Evolutionary conservation across 2,113 vertebrate species (phyloP).

Genomic region (Crypturellus undulatus): DNA sequence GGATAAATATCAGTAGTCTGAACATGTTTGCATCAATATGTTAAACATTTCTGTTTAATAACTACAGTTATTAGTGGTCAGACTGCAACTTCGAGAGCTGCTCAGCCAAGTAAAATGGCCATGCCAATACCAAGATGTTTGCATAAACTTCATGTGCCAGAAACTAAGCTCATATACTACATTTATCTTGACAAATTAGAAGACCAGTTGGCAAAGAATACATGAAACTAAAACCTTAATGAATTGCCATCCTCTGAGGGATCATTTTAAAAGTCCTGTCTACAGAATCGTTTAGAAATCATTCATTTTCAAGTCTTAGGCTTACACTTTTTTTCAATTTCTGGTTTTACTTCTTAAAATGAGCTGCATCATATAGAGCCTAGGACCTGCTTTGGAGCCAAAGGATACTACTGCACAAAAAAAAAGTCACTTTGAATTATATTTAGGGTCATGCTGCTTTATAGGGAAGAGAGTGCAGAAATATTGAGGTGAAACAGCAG

Average conservation of each 20-base stretch:
- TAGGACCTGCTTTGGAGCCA: background rate
- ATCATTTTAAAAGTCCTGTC: background rate
- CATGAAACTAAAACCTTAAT: background rate
- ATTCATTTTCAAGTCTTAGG: background rate
- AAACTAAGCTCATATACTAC: background rate
- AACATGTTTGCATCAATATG: background rate
- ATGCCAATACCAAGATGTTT: slow-evolving; percentile 1
- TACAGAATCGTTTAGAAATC: background rate
- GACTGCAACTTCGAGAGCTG: background rate
- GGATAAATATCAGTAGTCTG: background rate
- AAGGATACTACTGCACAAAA: background rate
- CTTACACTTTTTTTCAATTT: background rate
- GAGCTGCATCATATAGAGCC: fast-evolving
- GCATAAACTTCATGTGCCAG: background rate
- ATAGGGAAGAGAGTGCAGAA: background rate
- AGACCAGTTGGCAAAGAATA: background rate
- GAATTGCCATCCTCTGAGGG: background rate
- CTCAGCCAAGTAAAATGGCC: background rate
- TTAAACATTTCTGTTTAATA: slow-evolving; percentile 23
- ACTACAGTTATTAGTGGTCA: background rate
- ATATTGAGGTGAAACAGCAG: background rate
- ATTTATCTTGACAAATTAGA: slow-evolving; percentile 7
- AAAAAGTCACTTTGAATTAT: background rate
- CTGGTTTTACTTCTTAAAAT: background rate
- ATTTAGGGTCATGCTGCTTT: background rate